Base-by-base conservation (phyloP, 2,113 vertebrate genomes). In the Garra rufa region DNA sequence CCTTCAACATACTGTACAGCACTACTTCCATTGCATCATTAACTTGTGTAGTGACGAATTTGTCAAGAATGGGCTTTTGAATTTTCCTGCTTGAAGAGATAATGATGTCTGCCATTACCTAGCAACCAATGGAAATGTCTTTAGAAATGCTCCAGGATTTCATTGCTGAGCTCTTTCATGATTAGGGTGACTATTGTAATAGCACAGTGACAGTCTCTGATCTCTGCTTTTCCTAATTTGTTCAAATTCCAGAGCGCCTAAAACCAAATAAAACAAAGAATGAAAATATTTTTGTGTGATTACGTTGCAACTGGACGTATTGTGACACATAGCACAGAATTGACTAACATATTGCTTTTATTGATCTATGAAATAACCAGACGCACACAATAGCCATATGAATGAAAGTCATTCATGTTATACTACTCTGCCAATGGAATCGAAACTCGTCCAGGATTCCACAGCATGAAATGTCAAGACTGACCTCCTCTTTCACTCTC, bases 231-330 rank as follows among this genome's bases (percentile, higher is more conserved):
- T 84, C 85, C 65, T 84, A 83, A 78, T 76, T 41, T 86, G 43
- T 82, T 89, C 87, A 90, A 63, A 86, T 89, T 87, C 83, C 86
- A 88, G 83, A 55, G 84, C 83, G 77, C 85, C 91, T 92, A 86
- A 92, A 93, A 93, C 94, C 93, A 95, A 95, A 95, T 94, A 94
- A 91, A 89, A 87, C 76, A 86, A 93, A 92, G 82, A 87, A 77
- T 52, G 81, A 86, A 52, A 88, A 46, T 1, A 70, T 46, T 15
- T 85, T 30, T 82, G 59, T 50, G 15, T 17, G 48, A 17, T 50
- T 50, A 50, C 48, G 14, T 48, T 48, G 13, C 13, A 48, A 14
- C 46, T 14, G 46, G 46, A 48, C 13, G 3, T 14, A 48, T 48
- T 15, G 14, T 48, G 14, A 48, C 46, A 48, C 38, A 41, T 41